A percentile compares a stretch with the other conserved stretches of the same genome.
Evolutionary conservation across 2,797 vertebrate genomes (phyloP).

Genomic region (Hippopotamyrus pictus): DNA sequence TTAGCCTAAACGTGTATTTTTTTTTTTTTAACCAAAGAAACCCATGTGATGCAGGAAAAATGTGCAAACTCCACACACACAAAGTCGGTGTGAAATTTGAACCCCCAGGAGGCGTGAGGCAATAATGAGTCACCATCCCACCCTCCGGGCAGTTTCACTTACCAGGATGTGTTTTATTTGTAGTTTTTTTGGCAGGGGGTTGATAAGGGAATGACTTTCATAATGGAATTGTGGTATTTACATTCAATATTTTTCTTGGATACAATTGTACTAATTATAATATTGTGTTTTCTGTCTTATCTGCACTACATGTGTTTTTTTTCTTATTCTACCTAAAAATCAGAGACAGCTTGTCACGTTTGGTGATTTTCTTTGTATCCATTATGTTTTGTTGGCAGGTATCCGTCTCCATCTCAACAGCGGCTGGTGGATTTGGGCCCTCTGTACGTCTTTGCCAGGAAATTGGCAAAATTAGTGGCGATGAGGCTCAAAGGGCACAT

Average conservation of each 20-base stretch:
- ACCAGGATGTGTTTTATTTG: not conserved
- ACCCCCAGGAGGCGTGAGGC: not conserved
- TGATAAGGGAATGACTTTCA: not conserved
- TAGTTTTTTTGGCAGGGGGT: not conserved
- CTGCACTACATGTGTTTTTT: not conserved
- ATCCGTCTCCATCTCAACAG: not conserved
- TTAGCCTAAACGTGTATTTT: not conserved
- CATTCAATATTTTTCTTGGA: not conserved
- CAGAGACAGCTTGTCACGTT: not conserved
- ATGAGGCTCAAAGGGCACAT: not conserved
- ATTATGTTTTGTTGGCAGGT: slow-evolving; percentile 18
- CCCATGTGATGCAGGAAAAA: not conserved
- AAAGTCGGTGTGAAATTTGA: not conserved
- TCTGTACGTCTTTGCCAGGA: not conserved
- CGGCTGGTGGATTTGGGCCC: slow-evolving; percentile 10
- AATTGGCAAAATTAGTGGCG: not conserved
- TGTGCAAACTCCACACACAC: not conserved
- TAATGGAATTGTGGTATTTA: not conserved
- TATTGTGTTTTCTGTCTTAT: not conserved
- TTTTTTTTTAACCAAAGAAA: not conserved
- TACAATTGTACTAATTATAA: not conserved
- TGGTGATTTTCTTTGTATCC: not conserved
- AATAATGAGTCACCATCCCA: not conserved
- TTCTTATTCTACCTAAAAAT: not conserved
- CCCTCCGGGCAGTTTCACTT: not conserved